Evolutionary conservation across 1,140 invertebrate genomes (phyloP), one percentile per base, ranked within the genome.

Genomic region (Calephelis nemesis): DNA sequence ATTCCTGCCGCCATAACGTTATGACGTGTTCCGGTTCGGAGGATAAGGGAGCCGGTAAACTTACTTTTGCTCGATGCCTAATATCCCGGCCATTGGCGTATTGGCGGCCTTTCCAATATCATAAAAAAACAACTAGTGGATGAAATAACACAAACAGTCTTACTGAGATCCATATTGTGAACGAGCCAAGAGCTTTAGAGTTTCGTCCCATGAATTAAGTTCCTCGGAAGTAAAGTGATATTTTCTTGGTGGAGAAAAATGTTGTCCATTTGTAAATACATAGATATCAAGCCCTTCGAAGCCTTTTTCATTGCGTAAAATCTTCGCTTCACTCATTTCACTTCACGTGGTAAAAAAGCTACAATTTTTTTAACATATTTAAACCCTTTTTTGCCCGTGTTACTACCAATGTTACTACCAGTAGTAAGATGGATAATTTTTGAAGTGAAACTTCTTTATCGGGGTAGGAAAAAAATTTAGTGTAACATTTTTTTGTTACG

Each of bases 191-290:
- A 52, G 73, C 49, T 63, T 77, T 7, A 86, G 64, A 7, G 79
- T 86, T 0, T 58, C 19, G 5, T 79, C 73, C 85, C 87, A 88
- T 39, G 62, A 76, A 7, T 77, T 69, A 15, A 90, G 66, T 6
- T 86, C 79, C 7, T 85, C 78, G 7, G 68, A 62, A 8, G 47
- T 58, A 7, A 90, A 72, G 65, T 87, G 85, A 63, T 88, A 88
- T 62, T 90, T 90, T 47, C 87, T 81, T 4, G 87, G 87, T 4
- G 87, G 87, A 7, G 85, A 77, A 63, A 73, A 75, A 6, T 83
- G 69, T 65, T 90, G 84, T 0, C 87, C 87, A 68, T 90, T 90
- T 6, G 78, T 75, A 68, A 90, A 90, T n/a, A 90, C 45, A 70
- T 73, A 90, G 65, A 90, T 85, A 63, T 90, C 81, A 15, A 90